Conservation (phyloP, 1,140 invertebrate species). For the Drosophila insularis region DNA sequence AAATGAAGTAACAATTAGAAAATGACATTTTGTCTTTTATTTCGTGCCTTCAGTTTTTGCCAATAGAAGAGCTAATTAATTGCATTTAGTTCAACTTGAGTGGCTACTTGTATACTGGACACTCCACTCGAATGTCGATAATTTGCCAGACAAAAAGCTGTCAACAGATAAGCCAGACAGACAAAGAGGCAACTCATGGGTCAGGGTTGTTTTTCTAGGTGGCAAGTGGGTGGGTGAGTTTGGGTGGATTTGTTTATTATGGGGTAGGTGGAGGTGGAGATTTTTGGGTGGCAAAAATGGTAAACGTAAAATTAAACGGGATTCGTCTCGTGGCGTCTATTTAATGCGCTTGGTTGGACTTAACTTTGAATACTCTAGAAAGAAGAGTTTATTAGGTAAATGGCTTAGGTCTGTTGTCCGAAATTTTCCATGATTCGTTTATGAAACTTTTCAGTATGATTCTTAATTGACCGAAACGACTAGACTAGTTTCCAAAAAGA, state of each 20-base stretch:
- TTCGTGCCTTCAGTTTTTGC: slow-evolving; percentile 45
- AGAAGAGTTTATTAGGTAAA: not conserved
- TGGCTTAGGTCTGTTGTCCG: no score
- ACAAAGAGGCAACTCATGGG: slow-evolving; percentile 9
- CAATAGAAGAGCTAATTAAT: slow-evolving; percentile 64
- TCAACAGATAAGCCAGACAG: slow-evolving; percentile 22
- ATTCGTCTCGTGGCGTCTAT: slow-evolving; percentile 68
- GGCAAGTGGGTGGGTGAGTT: not conserved
- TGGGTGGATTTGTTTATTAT: not conserved
- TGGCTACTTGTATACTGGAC: slow-evolving; percentile 51
- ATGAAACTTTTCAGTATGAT: no score
- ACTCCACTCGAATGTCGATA: slow-evolving; percentile 61
- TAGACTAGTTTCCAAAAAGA: no score
- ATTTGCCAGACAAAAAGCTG: slow-evolving; percentile 54
- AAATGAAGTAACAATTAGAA: slow-evolving; percentile 58
- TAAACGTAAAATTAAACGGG: slow-evolving; percentile 73
- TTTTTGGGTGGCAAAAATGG: slow-evolving; percentile 48
- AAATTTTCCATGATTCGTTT: no score
- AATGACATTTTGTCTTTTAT: slow-evolving; percentile 55
- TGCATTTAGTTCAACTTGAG: slow-evolving; percentile 47
- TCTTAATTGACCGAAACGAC: no score
- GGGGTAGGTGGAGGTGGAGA: not conserved
- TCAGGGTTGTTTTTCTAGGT: not conserved
- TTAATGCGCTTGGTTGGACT: slow-evolving; percentile 63
- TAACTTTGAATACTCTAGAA: not conserved